A percentile compares a stretch with the other conserved stretches of the same genome.
Conservation (phyloP, 1,140 invertebrate species). For the Muscidifurax raptorellus region DNA sequence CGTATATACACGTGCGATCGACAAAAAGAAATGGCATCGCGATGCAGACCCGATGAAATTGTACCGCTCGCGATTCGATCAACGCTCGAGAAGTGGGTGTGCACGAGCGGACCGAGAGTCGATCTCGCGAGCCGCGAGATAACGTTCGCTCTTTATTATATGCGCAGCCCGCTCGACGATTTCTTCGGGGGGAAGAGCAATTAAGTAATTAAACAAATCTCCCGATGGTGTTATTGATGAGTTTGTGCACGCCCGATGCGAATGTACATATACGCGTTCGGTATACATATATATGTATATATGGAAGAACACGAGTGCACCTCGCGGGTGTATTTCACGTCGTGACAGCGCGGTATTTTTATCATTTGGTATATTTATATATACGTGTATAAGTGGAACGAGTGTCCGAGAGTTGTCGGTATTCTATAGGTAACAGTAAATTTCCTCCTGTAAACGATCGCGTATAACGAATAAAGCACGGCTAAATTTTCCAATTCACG, state of each 20-base stretch:
- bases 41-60: slow-evolving; percentile 25
- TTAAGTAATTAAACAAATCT: slow-evolving; percentile 74
- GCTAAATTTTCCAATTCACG: too few relatives aligned
- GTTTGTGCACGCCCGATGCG: slow-evolving; percentile 58
- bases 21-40: slow-evolving; percentile 25
- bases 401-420: not conserved
- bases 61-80: not conserved
- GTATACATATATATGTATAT: not conserved
- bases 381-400: not conserved
- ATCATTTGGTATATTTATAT: not conserved
- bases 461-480: too few relatives aligned
- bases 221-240: slow-evolving; percentile 67
- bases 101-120: not conserved
- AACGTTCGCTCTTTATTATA: slow-evolving; percentile 47
- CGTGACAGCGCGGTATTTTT: slow-evolving; percentile 11
- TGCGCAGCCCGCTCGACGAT: slow-evolving; percentile 21
- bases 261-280: not conserved
- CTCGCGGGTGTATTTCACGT: not conserved
- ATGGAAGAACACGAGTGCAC: not conserved
- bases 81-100: slow-evolving; percentile 14
- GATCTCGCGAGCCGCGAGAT: slow-evolving; percentile 19
- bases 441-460: too few relatives aligned
- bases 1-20: slow-evolving; percentile 35
- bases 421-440: too few relatives aligned
- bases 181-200: slow-evolving; percentile 55